Conservation (phyloP, 2,888 invertebrate genomes). For the Clunio marinus region DNA sequence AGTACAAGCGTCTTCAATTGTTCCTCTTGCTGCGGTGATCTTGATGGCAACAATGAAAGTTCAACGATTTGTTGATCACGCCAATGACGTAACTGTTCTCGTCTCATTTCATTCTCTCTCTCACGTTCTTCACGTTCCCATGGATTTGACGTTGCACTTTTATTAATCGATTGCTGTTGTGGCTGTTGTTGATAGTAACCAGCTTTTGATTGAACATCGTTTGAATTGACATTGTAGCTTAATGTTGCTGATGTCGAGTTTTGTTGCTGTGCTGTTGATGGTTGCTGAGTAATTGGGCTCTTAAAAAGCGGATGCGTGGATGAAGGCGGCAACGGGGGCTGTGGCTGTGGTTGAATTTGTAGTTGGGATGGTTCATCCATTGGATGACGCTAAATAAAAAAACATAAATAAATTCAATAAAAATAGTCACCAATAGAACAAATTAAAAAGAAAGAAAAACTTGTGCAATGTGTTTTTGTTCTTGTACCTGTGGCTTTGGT, state of each 20-base stretch:
- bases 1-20: conserved; percentile 81
- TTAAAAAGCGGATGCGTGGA: conserved; percentile 66
- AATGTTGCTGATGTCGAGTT: not conserved
- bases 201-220: conserved; percentile 48
- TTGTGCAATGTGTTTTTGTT: too few relatives aligned
- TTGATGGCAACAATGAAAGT: conserved; percentile 63
- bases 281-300: conserved; percentile 42
- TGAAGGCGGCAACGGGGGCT: conserved; percentile 65
- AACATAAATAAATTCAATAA: too few relatives aligned
- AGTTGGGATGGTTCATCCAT: too few relatives aligned
- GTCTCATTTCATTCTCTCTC: conserved; percentile 66
- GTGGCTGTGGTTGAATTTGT: too few relatives aligned
- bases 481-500: conserved; percentile 57
- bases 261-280: conserved; percentile 43
- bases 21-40: conserved; percentile 78
- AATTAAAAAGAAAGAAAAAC: conserved; percentile 38
- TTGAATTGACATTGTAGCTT: not conserved
- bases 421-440: too few relatives aligned
- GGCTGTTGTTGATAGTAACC: conserved; percentile 48
- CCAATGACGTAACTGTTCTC: conserved; percentile 71
- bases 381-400: conserved; percentile 3
- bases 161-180: conserved; percentile 39
- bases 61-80: conserved; percentile 85
- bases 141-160: conserved; percentile 62
- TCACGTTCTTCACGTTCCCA: conserved; percentile 94